Conservation (phyloP, 2,113 vertebrate species). For the Lethenteron camtschaticum region DNA sequence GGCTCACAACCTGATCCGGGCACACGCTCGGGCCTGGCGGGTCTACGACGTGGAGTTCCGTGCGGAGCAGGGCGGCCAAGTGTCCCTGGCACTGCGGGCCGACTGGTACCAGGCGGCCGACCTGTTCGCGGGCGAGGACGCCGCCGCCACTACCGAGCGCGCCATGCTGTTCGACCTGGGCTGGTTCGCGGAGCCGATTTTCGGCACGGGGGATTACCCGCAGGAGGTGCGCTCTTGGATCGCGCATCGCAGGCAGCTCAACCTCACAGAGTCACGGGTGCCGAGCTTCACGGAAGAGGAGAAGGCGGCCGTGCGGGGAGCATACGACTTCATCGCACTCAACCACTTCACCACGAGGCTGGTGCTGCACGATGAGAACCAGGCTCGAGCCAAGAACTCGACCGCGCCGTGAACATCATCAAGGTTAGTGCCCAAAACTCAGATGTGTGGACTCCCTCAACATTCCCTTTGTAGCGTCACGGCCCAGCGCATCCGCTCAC, state of each 20-base stretch:
- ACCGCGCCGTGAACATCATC: slow-evolving; percentile 29
- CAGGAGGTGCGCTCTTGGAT: slow-evolving; percentile 34
- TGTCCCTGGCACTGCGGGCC: slow-evolving; percentile 56
- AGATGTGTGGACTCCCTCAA: too few species aligned
- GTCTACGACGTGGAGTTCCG: slow-evolving; percentile 30
- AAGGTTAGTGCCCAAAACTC: too few species aligned
- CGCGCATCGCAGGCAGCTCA: slow-evolving; percentile 17
- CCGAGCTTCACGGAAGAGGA: slow-evolving; percentile 38
- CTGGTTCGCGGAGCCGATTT: slow-evolving; percentile 58
- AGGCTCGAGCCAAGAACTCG: slow-evolving; percentile 21
- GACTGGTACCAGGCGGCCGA: slow-evolving; percentile 83
- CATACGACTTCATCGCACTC: slow-evolving; percentile 54
- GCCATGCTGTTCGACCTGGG: slow-evolving; percentile 68
- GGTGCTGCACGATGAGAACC: slow-evolving; percentile 25
- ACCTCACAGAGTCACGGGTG: slow-evolving; percentile 22
- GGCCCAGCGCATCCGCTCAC: too few species aligned
- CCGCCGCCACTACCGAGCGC: slow-evolving; percentile 32
- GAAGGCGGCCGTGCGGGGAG: slow-evolving; percentile 31
- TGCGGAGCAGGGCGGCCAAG: slow-evolving; percentile 23
- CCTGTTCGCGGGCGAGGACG: slow-evolving; percentile 36
- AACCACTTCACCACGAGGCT: slow-evolving; percentile 84
- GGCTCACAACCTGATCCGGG: slow-evolving; percentile 52
- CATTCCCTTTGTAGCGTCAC: too few species aligned
- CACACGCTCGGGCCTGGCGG: slow-evolving; percentile 55
- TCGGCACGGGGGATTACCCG: slow-evolving; percentile 43